phyloP scores from a whole-genome alignment of 2,113 vertebrate genomes.

The Cheilinus undulatus region DNA sequence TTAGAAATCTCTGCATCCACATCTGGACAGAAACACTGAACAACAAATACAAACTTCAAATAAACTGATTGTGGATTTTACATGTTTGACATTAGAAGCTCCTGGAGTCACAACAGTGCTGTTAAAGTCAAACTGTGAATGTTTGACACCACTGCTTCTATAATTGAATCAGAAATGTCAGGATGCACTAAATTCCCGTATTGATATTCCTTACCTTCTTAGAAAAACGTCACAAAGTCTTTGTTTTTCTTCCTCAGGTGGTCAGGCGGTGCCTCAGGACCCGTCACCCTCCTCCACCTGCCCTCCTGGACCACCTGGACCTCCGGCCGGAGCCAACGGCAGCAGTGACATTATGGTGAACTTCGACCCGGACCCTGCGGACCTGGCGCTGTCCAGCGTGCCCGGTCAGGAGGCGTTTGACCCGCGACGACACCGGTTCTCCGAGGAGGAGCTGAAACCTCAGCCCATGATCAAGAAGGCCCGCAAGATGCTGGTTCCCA shows the following conservation, averaged over 20 bases:
- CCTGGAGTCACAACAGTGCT: no score
- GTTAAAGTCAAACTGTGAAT: no score
- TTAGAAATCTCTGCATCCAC: background rate
- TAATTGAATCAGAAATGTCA: no score
- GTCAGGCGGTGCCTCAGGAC: constrained; percentile 80
- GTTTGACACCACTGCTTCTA: no score
- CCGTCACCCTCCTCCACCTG: constrained; percentile 75
- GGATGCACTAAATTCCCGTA: no score
- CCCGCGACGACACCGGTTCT: constrained; percentile 90
- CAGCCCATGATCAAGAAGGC: constrained; percentile 92
- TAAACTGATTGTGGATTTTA: no score
- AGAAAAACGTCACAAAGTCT: no score
- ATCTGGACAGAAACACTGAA: background rate
- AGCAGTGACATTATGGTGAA: constrained; percentile 87
- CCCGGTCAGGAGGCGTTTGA: constrained; percentile 93
- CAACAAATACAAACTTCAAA: no score
- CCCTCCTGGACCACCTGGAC: constrained; percentile 64
- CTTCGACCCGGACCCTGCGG: constrained; percentile 92
- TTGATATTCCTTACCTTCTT: no score
- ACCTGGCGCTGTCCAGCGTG: constrained; percentile 91
- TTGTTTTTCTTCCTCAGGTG: constrained; percentile 57
- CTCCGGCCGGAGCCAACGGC: constrained; percentile 66
- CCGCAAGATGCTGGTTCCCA: constrained; percentile 90
- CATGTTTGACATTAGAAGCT: no score
- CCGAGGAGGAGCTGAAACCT: constrained; percentile 89